Evolutionary conservation across 2,888 invertebrate species (phyloP), one percentile per base, ranked within the genome.

Genomic region (Drosophila paranaensis): DNA sequence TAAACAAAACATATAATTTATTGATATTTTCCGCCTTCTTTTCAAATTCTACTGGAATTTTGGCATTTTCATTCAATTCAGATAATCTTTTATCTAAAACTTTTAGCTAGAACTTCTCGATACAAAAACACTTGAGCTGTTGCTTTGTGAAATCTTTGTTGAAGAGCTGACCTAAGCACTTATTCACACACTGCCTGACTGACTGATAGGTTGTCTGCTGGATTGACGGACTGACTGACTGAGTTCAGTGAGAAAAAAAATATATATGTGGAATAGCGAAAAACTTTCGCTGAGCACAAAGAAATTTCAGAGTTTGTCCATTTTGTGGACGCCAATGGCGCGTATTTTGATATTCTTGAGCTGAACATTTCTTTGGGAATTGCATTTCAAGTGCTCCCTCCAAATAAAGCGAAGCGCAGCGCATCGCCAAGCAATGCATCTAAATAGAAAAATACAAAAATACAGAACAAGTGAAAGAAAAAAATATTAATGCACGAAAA

Each of bases 401-500:
- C n/a, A 30, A 25, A 68, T 30, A 39, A 56, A 42, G 46, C 60
- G 27, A 57, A 60, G 51, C 60, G 55, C 60, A 62, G 54, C 58
- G 60, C 55, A 39, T 27, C 50, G 33, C 13, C 33, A 39, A 53
- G 74, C 71, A 83, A 86, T 77, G 68, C 60, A 33, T 60, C 69
- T 72, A 74, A 74, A 50, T 67, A 69, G 71, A 65, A 68, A 42
- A 75, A 68, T 45, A 43, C 33, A 64, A 60, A 50, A 51, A 25
- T 45, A 11, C 11, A n/a, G 25, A 43, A 50, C 27, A 45, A 58
- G 58, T 45, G 30, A 56, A 42, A 13, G 65, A 71, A 83, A 78
- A 78, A 77, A 86, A 74, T 83, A 89, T 87, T 81, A 81, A 83
- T 81, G 61, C 79, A 48, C 48, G 30, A 39, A 63, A 53, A 51